phyloP scores from a whole-genome alignment of 2,888 invertebrate genomes.

The Eucriotettix oculatus region DNA sequence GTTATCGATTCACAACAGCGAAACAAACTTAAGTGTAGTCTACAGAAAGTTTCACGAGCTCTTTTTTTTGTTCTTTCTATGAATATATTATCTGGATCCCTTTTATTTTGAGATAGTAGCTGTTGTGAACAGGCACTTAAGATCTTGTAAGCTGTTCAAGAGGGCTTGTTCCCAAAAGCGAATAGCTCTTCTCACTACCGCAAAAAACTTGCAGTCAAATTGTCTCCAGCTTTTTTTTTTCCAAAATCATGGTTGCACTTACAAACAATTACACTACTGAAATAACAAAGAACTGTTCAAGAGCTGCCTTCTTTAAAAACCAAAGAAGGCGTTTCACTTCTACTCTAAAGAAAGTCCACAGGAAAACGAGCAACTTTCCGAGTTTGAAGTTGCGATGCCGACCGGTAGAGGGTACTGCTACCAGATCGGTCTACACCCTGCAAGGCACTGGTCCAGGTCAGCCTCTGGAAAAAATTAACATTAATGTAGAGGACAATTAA shows the following conservation, averaged over 20 bases:
- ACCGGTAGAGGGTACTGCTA: conserved; percentile 20
- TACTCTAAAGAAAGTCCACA: too few species aligned
- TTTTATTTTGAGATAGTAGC: background rate
- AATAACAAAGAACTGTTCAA: too few species aligned
- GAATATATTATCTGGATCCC: too few species aligned
- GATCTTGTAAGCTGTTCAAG: background rate
- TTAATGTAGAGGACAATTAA: background rate
- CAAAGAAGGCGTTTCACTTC: too few species aligned
- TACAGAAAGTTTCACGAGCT: too few species aligned
- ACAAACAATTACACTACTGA: too few species aligned
- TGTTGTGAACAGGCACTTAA: background rate
- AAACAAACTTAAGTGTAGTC: background rate
- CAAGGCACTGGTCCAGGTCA: conserved; percentile 22
- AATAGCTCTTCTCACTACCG: background rate
- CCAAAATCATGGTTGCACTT: too few species aligned
- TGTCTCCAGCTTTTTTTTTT: too few species aligned
- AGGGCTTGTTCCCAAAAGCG: background rate
- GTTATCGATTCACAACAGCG: background rate
- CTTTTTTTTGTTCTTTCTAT: too few species aligned
- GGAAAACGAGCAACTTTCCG: conserved; percentile 16
- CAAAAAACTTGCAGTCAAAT: too few species aligned
- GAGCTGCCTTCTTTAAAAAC: too few species aligned
- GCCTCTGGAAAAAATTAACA: conserved; percentile 19
- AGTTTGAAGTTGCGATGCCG: conserved; percentile 17
- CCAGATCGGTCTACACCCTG: conserved; percentile 21